A percentile compares a stretch with the other conserved stretches of the same genome.
These are phyloP conservation scores for Rugalucina vietnamica DNA, from an alignment of 2,888 invertebrate genomes.

Conservation along the genomic window DNA sequence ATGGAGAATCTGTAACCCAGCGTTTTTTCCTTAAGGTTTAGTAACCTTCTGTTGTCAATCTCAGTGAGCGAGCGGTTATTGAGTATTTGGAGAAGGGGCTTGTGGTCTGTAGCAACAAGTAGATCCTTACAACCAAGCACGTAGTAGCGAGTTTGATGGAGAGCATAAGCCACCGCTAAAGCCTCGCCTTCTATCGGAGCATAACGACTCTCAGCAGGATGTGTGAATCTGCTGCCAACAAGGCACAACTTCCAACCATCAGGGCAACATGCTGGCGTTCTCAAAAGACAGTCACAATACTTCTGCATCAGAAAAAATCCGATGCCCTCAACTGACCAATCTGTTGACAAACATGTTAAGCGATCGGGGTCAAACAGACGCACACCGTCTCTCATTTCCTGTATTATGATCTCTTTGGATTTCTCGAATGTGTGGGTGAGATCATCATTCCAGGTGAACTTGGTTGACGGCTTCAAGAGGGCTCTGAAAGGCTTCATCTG, in stretches of 20 bases:
- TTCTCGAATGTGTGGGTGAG: slow-evolving; percentile 35
- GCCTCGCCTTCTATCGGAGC: slow-evolving; percentile 59
- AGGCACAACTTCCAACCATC: too few species aligned
- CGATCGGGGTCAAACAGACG: slow-evolving; percentile 54
- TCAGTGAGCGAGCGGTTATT: slow-evolving; percentile 52
- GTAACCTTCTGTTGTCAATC: slow-evolving; percentile 47
- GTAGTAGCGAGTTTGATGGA: too few species aligned
- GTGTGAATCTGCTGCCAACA: slow-evolving; percentile 61
- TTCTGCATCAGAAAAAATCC: slow-evolving; percentile 61
- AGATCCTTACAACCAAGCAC: slow-evolving; percentile 52
- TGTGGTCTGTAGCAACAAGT: slow-evolving; percentile 50
- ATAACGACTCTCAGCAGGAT: slow-evolving; percentile 42
- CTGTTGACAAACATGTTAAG: slow-evolving; percentile 54
- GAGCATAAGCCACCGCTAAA: slow-evolving; percentile 42
- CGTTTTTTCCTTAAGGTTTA: slow-evolving; percentile 52
- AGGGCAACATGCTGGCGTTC: too few species aligned
- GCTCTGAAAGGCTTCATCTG: slow-evolving; percentile 56
- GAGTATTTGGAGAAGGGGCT: slow-evolving; percentile 50
- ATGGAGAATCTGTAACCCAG: slow-evolving; percentile 47
- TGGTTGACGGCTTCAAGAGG: slow-evolving; percentile 46
- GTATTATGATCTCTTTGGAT: slow-evolving; percentile 51
- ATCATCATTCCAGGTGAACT: slow-evolving; percentile 51
- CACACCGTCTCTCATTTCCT: slow-evolving; percentile 56
- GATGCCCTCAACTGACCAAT: slow-evolving; percentile 60
- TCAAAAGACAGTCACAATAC: slow-evolving; percentile 47